Evolutionary conservation across 2,113 vertebrate genomes (phyloP), one percentile per base, ranked within the genome.

Genomic region (Notiomystis cincta): DNA sequence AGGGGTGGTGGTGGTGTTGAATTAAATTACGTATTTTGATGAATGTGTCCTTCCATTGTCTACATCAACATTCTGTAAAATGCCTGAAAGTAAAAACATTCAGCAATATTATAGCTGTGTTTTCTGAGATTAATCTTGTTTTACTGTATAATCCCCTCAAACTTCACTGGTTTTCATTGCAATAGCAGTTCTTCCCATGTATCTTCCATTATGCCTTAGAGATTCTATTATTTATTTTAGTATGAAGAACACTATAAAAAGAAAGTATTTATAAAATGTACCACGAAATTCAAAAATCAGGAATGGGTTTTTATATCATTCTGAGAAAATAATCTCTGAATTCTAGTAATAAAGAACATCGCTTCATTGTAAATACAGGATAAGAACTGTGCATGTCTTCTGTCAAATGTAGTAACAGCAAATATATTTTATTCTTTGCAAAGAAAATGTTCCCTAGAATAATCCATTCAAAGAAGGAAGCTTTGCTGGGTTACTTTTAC

Each of bases 31-130:
- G 73, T 56, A 22, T 72, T 95, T 87, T 90, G 64, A 95, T 91
- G 71, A 93, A 96, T 84, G 47, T 56, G 65, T 40, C 70, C 56
- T 95, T 94, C 89, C 82, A 88, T 28, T 93, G n/a, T 58, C 78
- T 62, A 71, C 54, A 91, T 92, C 89, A 96, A 47, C 76, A 83
- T 88, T 94, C 82, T 77, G 40, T 89, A 65, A 93, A 97, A 96
- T 54, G 14, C 15, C 70, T 91, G 21, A 45, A 97, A 96, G 83
- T 92, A 83, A 94, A 94, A 97, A 93, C 62, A 83, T 82, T 71
- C 66, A 65, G 50, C 18, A 91, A 80, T 57, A 82, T 47, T 85
- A 93, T 45, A 60, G 23, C 18, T 69, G 27, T 76, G n/a, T 73
- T 84, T 96, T 92, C 57, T 73, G 80, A 88, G 47, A 87, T 65